Evolutionary conservation across 2,113 vertebrate species (phyloP).

Genomic region (Sinocyclocheilus anshuiensis): DNA sequence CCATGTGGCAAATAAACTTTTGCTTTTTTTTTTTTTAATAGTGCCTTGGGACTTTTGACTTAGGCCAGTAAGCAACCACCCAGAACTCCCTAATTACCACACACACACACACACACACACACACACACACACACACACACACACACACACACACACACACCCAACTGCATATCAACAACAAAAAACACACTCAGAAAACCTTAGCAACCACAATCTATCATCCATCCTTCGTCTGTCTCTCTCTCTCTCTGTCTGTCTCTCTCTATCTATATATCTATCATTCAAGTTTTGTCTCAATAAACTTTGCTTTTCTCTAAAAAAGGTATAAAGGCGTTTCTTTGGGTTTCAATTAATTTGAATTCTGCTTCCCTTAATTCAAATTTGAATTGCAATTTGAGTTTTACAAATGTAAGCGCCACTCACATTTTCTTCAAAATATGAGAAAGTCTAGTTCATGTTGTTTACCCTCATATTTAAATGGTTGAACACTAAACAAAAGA

Average conservation of each 20-base stretch:
- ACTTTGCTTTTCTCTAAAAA: neutral
- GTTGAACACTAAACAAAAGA: neutral
- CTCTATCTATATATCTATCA: neutral
- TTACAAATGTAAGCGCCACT: neutral
- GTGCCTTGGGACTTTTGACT: too few species aligned
- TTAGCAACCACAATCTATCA: too few species aligned
- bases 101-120: too few species aligned
- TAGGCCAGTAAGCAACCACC: too few species aligned
- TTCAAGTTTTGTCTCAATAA: neutral
- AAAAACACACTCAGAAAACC: too few species aligned
- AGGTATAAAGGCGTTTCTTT: neutral
- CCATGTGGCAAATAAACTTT: too few species aligned
- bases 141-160: too few species aligned
- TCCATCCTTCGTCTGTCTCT: neutral
- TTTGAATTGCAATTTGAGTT: neutral
- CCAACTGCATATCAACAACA: too few species aligned
- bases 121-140: too few species aligned
- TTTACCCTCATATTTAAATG: neutral
- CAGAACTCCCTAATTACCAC: too few species aligned
- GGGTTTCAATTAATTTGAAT: neutral
- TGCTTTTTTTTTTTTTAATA: too few species aligned
- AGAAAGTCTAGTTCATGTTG: neutral
- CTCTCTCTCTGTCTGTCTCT: neutral
- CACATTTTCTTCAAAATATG: neutral
- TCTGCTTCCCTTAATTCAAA: neutral